These are phyloP conservation scores for Leptocoma aspasia DNA, from an alignment of 2,113 vertebrate species.

Conservation along the genomic window DNA sequence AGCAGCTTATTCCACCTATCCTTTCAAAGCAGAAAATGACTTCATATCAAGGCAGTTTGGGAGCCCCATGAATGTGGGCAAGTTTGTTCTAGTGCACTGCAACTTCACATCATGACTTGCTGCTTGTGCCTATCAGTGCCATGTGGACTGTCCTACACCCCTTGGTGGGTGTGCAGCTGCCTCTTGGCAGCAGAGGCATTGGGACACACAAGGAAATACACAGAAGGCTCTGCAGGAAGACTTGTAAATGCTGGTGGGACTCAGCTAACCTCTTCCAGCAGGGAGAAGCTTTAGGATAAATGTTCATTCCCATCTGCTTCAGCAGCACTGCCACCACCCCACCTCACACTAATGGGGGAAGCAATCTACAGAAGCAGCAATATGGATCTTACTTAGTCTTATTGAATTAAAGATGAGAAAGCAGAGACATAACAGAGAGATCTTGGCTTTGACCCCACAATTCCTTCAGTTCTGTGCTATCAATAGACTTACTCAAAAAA, in stretches of 20 bases:
- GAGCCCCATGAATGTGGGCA: not conserved
- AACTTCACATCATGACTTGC: not conserved
- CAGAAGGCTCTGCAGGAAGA: not conserved
- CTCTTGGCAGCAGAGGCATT: not conserved
- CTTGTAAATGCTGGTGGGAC: not conserved
- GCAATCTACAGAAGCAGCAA: not conserved
- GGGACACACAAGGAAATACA: not conserved
- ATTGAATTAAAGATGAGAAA: not conserved
- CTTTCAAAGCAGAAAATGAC: not conserved
- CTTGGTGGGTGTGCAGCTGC: not conserved
- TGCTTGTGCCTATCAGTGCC: not conserved
- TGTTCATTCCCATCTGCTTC: not conserved
- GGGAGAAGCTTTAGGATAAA: not conserved
- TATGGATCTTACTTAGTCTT: not conserved
- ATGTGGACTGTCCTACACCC: not conserved
- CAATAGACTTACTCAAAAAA: not conserved
- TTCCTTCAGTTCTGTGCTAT: not conserved
- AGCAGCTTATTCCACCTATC: not conserved
- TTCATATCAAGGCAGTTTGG: not conserved
- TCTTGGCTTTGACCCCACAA: not conserved
- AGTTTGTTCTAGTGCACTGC: not conserved
- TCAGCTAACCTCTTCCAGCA: not conserved
- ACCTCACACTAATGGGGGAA: not conserved
- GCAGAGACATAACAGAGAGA: not conserved
- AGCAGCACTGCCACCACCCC: not conserved